These are phyloP conservation scores for Hirudinaria manillensis DNA, from an alignment of 2,888 invertebrate species.

Conservation along the genomic window DNA sequence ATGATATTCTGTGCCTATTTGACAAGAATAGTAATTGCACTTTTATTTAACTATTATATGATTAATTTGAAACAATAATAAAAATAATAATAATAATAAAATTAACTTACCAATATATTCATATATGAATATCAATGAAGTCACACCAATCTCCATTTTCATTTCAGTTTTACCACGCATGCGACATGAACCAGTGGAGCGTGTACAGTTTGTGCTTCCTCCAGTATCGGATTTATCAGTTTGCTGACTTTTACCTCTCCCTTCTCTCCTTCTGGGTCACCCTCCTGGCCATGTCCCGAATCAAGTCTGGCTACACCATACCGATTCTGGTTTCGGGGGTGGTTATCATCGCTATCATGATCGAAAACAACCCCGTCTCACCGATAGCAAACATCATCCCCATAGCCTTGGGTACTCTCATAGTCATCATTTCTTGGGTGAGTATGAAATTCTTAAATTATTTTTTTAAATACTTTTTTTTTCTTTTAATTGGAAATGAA, in stretches of 20 bases:
- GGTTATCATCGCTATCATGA: slow-evolving; percentile 57
- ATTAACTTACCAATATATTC: no score
- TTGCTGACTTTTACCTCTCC: slow-evolving; percentile 81
- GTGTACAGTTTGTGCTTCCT: slow-evolving; percentile 73
- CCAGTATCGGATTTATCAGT: slow-evolving; percentile 71
- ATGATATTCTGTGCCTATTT: background rate
- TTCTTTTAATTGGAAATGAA: background rate
- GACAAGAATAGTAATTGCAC: background rate
- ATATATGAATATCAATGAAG: no score
- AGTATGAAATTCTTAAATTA: slow-evolving; percentile 36
- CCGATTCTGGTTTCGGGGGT: slow-evolving; percentile 75
- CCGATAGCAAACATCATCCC: slow-evolving; percentile 74
- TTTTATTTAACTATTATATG: background rate
- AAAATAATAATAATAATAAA: background rate
- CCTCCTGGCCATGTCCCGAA: slow-evolving; percentile 73
- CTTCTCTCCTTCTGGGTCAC: slow-evolving; percentile 83
- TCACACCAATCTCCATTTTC: no score
- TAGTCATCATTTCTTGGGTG: slow-evolving; percentile 71
- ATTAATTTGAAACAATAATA: background rate
- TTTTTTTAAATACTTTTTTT: background rate
- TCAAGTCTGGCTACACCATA: slow-evolving; percentile 66
- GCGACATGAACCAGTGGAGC: slow-evolving; percentile 65
- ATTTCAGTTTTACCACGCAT: slow-evolving; percentile 77
- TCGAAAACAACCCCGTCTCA: slow-evolving; percentile 65
- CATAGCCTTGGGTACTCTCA: slow-evolving; percentile 64